These are phyloP conservation scores for Colaptes auratus DNA, from an alignment of 2,113 vertebrate species.

Conservation along the genomic window DNA sequence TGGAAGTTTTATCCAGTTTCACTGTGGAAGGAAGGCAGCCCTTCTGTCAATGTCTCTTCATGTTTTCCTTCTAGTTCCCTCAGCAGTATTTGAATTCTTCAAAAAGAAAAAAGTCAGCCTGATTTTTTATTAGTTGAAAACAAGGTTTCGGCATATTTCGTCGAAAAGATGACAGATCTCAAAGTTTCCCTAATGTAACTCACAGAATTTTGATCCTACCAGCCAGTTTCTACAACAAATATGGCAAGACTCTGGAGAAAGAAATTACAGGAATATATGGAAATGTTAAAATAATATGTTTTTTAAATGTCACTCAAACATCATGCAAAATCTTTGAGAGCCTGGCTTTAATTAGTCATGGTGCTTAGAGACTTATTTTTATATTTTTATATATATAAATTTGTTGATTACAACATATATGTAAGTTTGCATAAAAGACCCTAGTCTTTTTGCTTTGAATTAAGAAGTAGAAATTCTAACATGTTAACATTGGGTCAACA, in stretches of 20 bases:
- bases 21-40: not conserved
- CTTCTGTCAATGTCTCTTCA: not conserved
- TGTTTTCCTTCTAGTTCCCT: not conserved
- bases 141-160: not conserved
- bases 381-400: not conserved
- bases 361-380: not conserved
- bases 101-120: not conserved
- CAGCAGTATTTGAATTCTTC: not conserved
- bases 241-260: not conserved
- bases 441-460: not conserved
- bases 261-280: not conserved
- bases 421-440: rapidly evolving
- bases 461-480: not conserved
- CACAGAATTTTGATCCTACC: not conserved
- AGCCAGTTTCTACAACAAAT: not conserved
- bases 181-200: not conserved
- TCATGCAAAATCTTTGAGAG: not conserved
- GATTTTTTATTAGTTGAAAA: not conserved
- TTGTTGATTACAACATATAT: not conserved
- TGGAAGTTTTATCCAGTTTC: not conserved
- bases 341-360: not conserved
- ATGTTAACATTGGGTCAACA: not conserved
- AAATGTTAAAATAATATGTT: not conserved
- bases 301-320: not conserved
- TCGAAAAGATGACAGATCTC: not conserved